Percentiles rank a stretch among this genome's conserved stretches.
phyloP scores from a whole-genome alignment of 2,797 vertebrate genomes.

The Odontamblyopus lacepedii region DNA sequence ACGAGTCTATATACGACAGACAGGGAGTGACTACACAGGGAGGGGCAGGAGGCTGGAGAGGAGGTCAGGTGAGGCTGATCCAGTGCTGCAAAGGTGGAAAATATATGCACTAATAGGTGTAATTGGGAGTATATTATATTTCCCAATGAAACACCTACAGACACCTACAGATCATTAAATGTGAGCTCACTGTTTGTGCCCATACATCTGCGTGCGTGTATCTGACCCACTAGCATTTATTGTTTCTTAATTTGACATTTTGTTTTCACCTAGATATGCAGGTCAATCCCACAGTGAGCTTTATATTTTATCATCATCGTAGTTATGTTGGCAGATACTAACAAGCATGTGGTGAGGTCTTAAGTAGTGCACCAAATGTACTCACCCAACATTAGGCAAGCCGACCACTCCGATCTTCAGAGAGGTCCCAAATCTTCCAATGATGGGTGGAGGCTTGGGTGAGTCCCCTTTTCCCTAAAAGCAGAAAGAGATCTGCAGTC shows the following conservation, averaged over 20 bases:
- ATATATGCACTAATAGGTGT: neutral
- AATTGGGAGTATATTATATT: neutral
- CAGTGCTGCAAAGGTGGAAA: neutral
- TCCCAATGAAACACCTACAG: neutral
- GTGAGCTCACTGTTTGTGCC: neutral
- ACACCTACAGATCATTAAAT: neutral
- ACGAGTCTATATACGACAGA: constrained; percentile 10
- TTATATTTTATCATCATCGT: neutral
- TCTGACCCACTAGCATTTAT: neutral
- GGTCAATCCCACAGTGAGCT: neutral
- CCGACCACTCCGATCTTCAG: constrained; percentile 96
- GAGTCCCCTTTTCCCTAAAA: constrained; percentile 79
- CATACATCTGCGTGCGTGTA: neutral
- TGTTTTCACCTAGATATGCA: neutral
- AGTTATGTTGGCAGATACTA: neutral
- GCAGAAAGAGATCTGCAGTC: constrained; percentile 50
- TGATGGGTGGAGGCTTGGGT: constrained; percentile 86
- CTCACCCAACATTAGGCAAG: constrained; percentile 96
- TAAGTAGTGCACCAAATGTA: constrained; percentile 30
- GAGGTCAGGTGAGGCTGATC: constrained; percentile 12
- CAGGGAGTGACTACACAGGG: constrained; percentile 8
- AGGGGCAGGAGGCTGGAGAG: constrained; percentile 8
- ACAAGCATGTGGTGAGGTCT: neutral
- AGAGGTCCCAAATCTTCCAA: constrained; percentile 95
- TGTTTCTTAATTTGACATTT: neutral